Conservation (phyloP, 92 coral and sea anemone species). For the Epizoanthus stellaris region DNA sequence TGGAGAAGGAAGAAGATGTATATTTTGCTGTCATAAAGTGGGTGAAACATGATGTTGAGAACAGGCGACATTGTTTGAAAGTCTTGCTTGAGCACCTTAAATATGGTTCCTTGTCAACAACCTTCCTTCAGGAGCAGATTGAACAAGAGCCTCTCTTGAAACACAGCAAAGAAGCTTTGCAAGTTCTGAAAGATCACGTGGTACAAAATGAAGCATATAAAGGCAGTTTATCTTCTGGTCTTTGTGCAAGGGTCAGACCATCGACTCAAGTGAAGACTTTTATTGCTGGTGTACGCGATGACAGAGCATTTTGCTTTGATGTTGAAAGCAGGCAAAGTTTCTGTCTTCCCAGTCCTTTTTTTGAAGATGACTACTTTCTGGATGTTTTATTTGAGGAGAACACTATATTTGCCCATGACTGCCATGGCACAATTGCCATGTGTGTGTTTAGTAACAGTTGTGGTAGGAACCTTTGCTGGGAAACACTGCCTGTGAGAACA, state of each 20-base stretch:
- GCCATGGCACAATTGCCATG: background rate
- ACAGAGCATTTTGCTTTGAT: background rate
- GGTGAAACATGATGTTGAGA: no score
- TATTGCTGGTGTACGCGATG: background rate
- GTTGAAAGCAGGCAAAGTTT: background rate
- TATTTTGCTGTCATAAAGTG: no score
- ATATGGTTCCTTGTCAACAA: no score
- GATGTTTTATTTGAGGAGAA: background rate
- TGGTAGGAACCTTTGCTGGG: background rate
- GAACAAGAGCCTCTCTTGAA: background rate
- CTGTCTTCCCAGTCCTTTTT: background rate
- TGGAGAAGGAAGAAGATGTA: no score
- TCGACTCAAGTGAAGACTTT: background rate
- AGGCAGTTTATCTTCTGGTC: background rate
- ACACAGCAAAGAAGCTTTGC: background rate
- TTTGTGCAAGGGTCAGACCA: background rate
- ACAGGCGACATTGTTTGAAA: no score
- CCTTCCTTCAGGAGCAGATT: background rate
- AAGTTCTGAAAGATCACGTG: background rate
- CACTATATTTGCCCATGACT: background rate
- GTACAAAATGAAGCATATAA: background rate
- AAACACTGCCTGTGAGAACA: background rate
- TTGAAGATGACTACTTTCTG: no score
- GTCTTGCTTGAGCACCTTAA: no score
- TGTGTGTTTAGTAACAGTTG: background rate